Conservation (phyloP, 1,140 invertebrate species). For the Phenacoccus solenopsis region DNA sequence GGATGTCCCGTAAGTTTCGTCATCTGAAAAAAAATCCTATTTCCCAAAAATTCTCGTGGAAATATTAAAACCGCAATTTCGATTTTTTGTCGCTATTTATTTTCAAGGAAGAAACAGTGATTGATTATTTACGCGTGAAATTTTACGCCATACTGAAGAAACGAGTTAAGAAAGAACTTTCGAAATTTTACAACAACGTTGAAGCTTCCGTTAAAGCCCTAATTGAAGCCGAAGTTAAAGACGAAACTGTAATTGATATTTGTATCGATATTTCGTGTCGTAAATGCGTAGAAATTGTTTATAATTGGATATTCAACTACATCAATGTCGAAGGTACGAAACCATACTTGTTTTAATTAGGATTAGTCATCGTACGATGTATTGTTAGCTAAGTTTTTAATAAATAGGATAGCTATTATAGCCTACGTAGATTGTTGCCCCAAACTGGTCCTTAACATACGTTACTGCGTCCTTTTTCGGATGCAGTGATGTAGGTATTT, state of each 20-base stretch:
- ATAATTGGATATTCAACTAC: constrained; percentile 12
- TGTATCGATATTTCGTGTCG: constrained; percentile 3
- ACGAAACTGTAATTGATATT: background rate
- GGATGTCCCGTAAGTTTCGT: background rate
- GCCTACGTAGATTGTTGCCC: no score
- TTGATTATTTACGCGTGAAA: background rate
- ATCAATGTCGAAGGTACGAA: constrained; percentile 6
- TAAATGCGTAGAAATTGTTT: constrained; percentile 1
- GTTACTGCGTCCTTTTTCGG: no score
- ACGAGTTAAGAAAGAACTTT: background rate
- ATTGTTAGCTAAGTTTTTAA: background rate
- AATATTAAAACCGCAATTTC: no score
- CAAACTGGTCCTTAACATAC: background rate
- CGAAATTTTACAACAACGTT: background rate
- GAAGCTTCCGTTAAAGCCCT: background rate
- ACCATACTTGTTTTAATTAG: no score
- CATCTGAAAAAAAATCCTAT: no score
- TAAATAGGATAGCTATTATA: no score
- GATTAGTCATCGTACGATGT: background rate
- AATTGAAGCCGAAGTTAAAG: background rate
- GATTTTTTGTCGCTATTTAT: background rate
- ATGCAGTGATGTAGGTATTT: no score
- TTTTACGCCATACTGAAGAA: background rate
- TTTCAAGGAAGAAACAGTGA: background rate
- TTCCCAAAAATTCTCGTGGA: no score